Evolutionary conservation across 2,797 vertebrate species (phyloP).

Genomic region (Clamator glandarius): DNA sequence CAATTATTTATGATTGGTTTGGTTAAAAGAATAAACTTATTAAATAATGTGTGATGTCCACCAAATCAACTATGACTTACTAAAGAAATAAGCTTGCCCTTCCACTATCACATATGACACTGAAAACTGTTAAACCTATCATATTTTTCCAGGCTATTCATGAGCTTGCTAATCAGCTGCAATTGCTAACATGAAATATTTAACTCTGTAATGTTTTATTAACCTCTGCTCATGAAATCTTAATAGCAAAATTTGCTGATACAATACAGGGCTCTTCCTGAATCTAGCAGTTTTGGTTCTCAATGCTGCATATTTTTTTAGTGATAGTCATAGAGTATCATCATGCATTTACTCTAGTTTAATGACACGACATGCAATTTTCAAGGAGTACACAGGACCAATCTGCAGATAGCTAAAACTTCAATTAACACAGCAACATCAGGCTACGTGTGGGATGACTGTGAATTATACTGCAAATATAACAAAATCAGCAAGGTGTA

Average conservation of each 20-base stretch:
- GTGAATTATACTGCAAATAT: neutral
- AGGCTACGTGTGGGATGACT: neutral
- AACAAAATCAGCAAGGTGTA: neutral
- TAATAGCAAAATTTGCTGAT: slow-evolving; percentile 63
- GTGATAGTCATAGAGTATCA: neutral
- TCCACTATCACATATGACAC: neutral
- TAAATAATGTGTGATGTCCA: neutral
- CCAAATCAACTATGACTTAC: neutral
- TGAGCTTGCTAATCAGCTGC: slow-evolving; percentile 59
- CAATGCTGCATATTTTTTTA: slow-evolving; percentile 1
- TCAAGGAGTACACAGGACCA: neutral
- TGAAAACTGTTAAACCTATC: neutral
- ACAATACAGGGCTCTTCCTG: slow-evolving; percentile 8
- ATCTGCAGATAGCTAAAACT: slow-evolving; percentile 13
- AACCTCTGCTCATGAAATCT: slow-evolving; percentile 72
- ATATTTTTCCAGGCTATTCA: slow-evolving; percentile 6
- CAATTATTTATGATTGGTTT: neutral
- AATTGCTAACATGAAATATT: slow-evolving; percentile 71
- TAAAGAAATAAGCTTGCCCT: neutral
- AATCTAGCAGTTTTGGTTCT: neutral
- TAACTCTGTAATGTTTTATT: slow-evolving; percentile 76
- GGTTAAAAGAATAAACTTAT: slow-evolving; percentile 15
- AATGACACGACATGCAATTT: slow-evolving; percentile 26
- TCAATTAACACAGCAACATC: slow-evolving; percentile 24
- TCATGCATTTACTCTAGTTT: slow-evolving; percentile 14